These are phyloP conservation scores for Rhagonycha fulva DNA, from an alignment of 2,888 invertebrate genomes.

Conservation along the genomic window DNA sequence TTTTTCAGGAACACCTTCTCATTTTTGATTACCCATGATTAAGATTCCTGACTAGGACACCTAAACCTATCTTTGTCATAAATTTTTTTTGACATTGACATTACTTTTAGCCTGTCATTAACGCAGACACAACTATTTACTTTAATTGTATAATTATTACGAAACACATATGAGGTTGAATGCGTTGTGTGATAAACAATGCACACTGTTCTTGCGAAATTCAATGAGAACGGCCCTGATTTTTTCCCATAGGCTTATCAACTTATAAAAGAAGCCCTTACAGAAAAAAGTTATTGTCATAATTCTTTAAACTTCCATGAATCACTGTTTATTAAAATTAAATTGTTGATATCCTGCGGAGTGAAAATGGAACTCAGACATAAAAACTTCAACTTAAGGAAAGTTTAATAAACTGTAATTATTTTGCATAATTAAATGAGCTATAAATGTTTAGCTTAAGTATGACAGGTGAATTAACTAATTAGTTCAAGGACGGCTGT, in stretches of 20 bases:
- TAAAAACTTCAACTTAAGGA: not conserved
- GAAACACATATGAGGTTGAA: slow-evolving; percentile 14
- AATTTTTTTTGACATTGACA: slow-evolving; percentile 27
- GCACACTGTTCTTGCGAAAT: slow-evolving; percentile 22
- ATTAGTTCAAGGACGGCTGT: not conserved
- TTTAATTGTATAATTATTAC: slow-evolving; percentile 19
- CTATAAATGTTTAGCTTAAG: not conserved
- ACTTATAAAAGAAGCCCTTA: slow-evolving; percentile 11
- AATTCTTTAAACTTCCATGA: not conserved
- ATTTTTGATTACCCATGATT: not conserved
- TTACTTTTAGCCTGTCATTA: slow-evolving; percentile 21
- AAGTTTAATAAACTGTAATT: not conserved
- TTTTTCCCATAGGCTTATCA: slow-evolving; percentile 22
- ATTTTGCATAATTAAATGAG: not conserved
- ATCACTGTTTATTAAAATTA: not conserved
- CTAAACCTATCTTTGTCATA: slow-evolving; percentile 6
- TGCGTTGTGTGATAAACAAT: slow-evolving; percentile 15
- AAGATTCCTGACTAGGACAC: slow-evolving; percentile 1
- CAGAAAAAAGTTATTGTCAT: not conserved
- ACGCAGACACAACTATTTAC: slow-evolving; percentile 4
- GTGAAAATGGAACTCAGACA: not conserved
- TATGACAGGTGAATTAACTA: not conserved
- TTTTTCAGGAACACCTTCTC: not conserved
- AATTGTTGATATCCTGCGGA: not conserved
- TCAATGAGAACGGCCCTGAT: slow-evolving; percentile 29